A percentile compares a stretch with the other conserved stretches of the same genome.
These are phyloP conservation scores for Temnothorax curvispinosus DNA, from an alignment of 1,140 invertebrate genomes.

Conservation along the genomic window DNA sequence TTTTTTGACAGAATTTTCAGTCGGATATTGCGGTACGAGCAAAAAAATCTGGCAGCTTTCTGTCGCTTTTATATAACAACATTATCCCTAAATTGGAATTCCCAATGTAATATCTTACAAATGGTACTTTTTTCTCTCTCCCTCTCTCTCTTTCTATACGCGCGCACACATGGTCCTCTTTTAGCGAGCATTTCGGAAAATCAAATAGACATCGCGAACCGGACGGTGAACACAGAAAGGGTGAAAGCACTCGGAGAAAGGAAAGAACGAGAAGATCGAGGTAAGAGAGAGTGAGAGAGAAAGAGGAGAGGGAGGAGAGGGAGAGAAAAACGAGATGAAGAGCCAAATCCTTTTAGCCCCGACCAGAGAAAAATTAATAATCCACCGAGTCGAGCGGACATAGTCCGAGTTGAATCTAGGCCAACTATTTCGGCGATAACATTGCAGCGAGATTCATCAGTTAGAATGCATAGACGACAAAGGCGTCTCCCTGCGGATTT, in stretches of 20 bases:
- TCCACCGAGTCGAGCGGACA: constrained; percentile 65
- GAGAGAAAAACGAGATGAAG: constrained; percentile 7
- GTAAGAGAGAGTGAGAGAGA: background rate
- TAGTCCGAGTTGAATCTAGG: constrained; percentile 69
- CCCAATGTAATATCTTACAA: constrained; percentile 35
- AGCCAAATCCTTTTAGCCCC: constrained; percentile 66
- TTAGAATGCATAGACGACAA: constrained; percentile 68
- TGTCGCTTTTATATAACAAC: constrained; percentile 40
- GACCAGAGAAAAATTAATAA: constrained; percentile 74
- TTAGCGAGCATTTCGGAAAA: constrained; percentile 64
- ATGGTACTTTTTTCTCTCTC: background rate
- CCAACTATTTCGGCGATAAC: constrained; percentile 74
- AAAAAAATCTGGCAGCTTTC: constrained; percentile 22
- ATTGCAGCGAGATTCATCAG: constrained; percentile 72
- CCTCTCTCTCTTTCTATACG: background rate
- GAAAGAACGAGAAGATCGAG: constrained; percentile 53
- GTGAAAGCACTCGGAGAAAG: background rate
- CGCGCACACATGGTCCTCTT: constrained; percentile 15
- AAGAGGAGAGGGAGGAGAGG: background rate
- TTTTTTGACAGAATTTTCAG: constrained; percentile 3
- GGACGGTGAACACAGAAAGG: constrained; percentile 33
- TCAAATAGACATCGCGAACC: constrained; percentile 68
- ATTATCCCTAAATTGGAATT: constrained; percentile 41
- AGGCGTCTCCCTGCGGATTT: constrained; percentile 56
- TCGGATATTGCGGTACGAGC: background rate